A percentile compares a stretch with the other conserved stretches of the same genome.
Conservation (phyloP, 2,797 vertebrate genomes). For the Halcyon leucocephala region DNA sequence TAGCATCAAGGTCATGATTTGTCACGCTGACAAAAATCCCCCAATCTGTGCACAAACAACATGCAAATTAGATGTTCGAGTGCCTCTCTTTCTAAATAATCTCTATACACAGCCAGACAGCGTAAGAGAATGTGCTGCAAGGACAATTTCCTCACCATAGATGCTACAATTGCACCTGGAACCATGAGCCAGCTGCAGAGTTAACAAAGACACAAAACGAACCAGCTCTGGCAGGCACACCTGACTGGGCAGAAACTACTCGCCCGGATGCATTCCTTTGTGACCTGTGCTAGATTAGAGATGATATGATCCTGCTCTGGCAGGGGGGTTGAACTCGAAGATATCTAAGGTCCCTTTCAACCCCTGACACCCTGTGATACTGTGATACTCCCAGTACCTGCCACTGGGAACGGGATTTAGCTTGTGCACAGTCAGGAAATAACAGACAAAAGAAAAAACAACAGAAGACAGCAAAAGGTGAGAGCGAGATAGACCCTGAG, state of each 20-base stretch:
- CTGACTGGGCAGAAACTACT: not conserved
- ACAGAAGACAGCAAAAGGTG: too few species aligned
- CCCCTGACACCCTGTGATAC: too few species aligned
- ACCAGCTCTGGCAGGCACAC: not conserved
- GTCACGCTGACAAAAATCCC: not conserved
- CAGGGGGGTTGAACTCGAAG: too few species aligned
- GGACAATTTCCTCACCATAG: not conserved
- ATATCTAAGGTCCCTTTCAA: too few species aligned
- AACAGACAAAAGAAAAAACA: not conserved
- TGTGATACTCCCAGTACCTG: not conserved
- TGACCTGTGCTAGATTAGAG: too few species aligned
- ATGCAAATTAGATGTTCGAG: not conserved
- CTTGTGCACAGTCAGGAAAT: not conserved
- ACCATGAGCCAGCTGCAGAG: rapidly evolving
- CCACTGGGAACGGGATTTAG: not conserved
- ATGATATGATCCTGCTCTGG: too few species aligned
- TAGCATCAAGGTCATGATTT: not conserved
- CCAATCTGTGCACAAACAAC: not conserved
- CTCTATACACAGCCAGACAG: not conserved
- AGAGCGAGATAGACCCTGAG: not conserved
- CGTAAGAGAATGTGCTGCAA: not conserved
- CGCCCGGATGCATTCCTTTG: too few species aligned
- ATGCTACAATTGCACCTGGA: not conserved
- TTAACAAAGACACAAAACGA: too few species aligned
- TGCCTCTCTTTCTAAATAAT: not conserved